Base-by-base conservation (phyloP, 1,140 invertebrate genomes). In the Drosophila pruinosa region DNA sequence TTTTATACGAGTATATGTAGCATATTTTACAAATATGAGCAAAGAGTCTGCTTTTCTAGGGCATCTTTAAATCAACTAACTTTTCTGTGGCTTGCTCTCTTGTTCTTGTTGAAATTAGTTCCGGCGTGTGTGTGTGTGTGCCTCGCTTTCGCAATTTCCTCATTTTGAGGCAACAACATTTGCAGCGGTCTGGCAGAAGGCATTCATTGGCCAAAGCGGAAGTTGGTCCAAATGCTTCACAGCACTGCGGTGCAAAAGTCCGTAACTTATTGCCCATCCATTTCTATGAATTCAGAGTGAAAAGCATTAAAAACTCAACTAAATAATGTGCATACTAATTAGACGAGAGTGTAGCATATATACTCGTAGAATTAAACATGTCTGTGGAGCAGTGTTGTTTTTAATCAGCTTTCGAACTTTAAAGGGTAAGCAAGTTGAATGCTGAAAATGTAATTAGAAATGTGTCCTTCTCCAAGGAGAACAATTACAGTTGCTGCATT, bases 321-420 rank as follows among this genome's bases (percentile, higher is more conserved):
- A 54, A 69, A 69, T 69, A 54, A 69, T 69, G 58, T 38, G 58
- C 65, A 69, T 63, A 47, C 56, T 56, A 64, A 70, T 56, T 64
- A 63, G 50, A 28, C 31, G 19, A 24, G 24, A 12, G 22, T 7
- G 15, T n/a, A 48, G 8, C 26, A 7, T n/a, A n/a, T n/a, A n/a
- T n/a, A 53, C 4, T 12, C 0, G 22, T 7, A 10, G 12, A n/a
- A n/a, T n/a, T n/a, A n/a, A n/a, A n/a, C n/a, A n/a, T n/a, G n/a
- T 15, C 34, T 39, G 28, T 31, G 28, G 28, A 10, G 7, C 8
- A 31, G 28, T 10, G n/a, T n/a, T n/a, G n/a, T n/a, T n/a, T n/a
- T n/a, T n/a, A n/a, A n/a, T n/a, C n/a, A n/a, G n/a, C n/a, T n/a
- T n/a, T n/a, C n/a, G n/a, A n/a, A n/a, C n/a, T n/a, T n/a, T n/a